Evolutionary conservation across 2,797 vertebrate species (phyloP).

Genomic region (Tinamus major): DNA sequence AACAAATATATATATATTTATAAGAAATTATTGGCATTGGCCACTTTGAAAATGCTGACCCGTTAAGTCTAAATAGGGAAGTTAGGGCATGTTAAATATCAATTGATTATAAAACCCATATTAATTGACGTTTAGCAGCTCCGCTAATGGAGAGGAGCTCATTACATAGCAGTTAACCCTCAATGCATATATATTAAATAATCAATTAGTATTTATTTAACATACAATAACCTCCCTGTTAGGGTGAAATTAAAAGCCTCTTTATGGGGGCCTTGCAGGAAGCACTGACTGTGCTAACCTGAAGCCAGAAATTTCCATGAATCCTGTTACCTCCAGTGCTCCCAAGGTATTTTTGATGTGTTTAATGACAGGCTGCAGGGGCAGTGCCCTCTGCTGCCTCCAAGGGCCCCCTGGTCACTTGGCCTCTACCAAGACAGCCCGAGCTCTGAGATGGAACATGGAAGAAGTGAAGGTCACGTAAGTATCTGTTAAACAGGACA

Average conservation of each 20-base stretch:
- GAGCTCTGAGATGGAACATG: neutral
- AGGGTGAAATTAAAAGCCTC: slow-evolving; percentile 64
- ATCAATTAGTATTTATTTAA: slow-evolving; percentile 81
- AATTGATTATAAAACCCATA: slow-evolving; percentile 73
- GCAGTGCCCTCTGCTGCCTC: neutral
- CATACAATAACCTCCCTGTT: slow-evolving; percentile 72
- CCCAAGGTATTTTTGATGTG: neutral
- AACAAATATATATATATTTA: neutral
- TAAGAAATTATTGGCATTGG: neutral
- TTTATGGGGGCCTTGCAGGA: slow-evolving; percentile 19
- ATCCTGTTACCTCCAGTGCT: neutral
- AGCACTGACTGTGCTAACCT: slow-evolving; percentile 7
- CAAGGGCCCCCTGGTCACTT: neutral
- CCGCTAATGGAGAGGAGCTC: slow-evolving; percentile 66
- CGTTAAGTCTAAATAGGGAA: slow-evolving; percentile 29
- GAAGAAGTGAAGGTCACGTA: neutral
- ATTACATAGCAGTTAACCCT: slow-evolving; percentile 75
- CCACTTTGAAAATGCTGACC: slow-evolving; percentile 51
- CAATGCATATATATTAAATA: slow-evolving; percentile 72
- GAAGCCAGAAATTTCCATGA: neutral
- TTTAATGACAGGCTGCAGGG: neutral
- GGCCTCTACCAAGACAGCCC: neutral
- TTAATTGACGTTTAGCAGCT: slow-evolving; percentile 71
- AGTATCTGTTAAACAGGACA: neutral
- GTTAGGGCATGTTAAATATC: slow-evolving; percentile 60